Conservation (phyloP, 2,113 vertebrate genomes). For the Prochilodus magdalenae region DNA sequence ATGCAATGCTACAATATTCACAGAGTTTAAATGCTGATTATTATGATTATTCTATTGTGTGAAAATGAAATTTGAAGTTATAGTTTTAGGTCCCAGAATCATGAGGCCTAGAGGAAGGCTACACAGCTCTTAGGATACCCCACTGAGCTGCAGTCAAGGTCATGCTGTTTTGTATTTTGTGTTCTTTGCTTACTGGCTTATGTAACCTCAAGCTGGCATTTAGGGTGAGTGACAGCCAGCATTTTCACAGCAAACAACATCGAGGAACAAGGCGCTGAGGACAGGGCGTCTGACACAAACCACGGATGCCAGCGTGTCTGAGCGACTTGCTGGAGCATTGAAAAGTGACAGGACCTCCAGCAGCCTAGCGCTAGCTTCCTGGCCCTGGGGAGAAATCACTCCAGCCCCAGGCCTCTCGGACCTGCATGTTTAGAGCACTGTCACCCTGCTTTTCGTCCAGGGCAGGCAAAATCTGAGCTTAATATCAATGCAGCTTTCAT, state of each 20-base stretch:
- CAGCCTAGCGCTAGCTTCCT: slow-evolving; percentile 54
- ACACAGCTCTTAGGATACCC: no score
- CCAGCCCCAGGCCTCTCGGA: slow-evolving; percentile 57
- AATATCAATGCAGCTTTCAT: slow-evolving; percentile 80
- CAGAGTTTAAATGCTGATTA: no score
- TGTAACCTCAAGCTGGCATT: neutral
- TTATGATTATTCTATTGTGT: no score
- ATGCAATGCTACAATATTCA: no score
- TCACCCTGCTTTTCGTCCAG: slow-evolving; percentile 74
- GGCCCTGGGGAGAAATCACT: slow-evolving; percentile 56
- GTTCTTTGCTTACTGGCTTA: neutral
- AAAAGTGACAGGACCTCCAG: slow-evolving; percentile 55
- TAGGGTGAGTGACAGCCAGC: slow-evolving; percentile 7
- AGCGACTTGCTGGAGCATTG: neutral
- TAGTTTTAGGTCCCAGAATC: no score
- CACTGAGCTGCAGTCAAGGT: neutral
- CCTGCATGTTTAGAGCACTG: slow-evolving; percentile 75
- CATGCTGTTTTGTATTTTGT: neutral
- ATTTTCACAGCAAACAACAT: slow-evolving; percentile 1
- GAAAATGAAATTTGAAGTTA: no score
- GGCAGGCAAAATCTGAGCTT: slow-evolving; percentile 69
- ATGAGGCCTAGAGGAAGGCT: no score
- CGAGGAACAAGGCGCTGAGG: neutral
- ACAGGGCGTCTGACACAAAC: neutral
- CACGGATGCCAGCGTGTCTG: neutral